These are phyloP conservation scores for Halictus ligatus DNA, from an alignment of 2,888 invertebrate species.

Conservation along the genomic window DNA sequence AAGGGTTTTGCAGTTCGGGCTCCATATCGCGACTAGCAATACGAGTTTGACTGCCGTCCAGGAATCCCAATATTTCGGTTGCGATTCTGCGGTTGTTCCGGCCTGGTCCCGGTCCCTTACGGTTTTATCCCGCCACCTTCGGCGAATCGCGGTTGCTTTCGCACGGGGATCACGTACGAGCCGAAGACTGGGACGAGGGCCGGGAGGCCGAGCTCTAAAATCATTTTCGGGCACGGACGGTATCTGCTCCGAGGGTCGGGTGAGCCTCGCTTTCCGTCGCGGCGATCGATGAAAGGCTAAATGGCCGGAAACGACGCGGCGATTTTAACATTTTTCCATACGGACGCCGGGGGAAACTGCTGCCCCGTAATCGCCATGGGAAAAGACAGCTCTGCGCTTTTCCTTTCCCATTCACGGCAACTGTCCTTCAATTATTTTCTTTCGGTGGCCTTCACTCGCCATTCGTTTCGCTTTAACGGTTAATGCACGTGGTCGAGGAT, in stretches of 20 bases:
- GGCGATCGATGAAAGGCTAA: constrained; percentile 71
- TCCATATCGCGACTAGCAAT: constrained; percentile 28
- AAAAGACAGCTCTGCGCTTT: constrained; percentile 49
- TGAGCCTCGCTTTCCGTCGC: constrained; percentile 39
- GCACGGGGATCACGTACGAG: constrained; percentile 71
- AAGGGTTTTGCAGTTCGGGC: constrained; percentile 24
- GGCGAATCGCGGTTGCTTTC: constrained; percentile 56
- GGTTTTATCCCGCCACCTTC: constrained; percentile 28
- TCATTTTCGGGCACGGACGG: constrained; percentile 77
- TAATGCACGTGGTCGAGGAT: no score
- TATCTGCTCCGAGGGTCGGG: constrained; percentile 44
- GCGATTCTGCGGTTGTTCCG: constrained; percentile 13
- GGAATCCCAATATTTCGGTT: constrained; percentile 75
- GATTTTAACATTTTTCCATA: constrained; percentile 61
- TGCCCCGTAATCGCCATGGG: constrained; percentile 17
- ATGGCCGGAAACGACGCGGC: constrained; percentile 70
- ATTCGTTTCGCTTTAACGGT: no score
- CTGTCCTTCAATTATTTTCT: constrained; percentile 8
- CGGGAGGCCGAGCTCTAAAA: constrained; percentile 65
- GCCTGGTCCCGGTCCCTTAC: background rate
- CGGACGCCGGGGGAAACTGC: constrained; percentile 2
- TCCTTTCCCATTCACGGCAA: background rate
- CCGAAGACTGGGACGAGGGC: constrained; percentile 39
- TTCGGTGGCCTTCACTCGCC: background rate
- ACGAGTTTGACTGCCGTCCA: constrained; percentile 54